A percentile compares a stretch with the other conserved stretches of the same genome.
Conservation (phyloP, 2,113 vertebrate species). For the cat (Felis catus) region F.catus_Fca126_mat1.0 CM031411.1:81801501-81802000, state of each 20-base stretch:
- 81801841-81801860: not conserved
- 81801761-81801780: not conserved
- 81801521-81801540: not conserved
- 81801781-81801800: not conserved
- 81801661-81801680: not conserved
- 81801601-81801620: not conserved
- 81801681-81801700: conserved; percentile 16
- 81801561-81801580: not conserved
- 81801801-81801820: not conserved
- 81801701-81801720: not conserved
- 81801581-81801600: not conserved
- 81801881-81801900: not conserved
- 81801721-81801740: not conserved
- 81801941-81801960: not conserved
- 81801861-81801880: not conserved
- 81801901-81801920: not conserved
- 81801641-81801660: not conserved
- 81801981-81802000: conserved; percentile 36
- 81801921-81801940: not conserved
- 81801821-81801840: not conserved
- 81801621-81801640: not conserved
- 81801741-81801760: not conserved
- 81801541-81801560: not conserved
- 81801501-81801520: not conserved
- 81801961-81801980: not conserved